Percentiles rank a stretch among this genome's conserved stretches.
Evolutionary conservation across 2,888 invertebrate genomes (phyloP).

Genomic region (Campoplex capitator): DNA sequence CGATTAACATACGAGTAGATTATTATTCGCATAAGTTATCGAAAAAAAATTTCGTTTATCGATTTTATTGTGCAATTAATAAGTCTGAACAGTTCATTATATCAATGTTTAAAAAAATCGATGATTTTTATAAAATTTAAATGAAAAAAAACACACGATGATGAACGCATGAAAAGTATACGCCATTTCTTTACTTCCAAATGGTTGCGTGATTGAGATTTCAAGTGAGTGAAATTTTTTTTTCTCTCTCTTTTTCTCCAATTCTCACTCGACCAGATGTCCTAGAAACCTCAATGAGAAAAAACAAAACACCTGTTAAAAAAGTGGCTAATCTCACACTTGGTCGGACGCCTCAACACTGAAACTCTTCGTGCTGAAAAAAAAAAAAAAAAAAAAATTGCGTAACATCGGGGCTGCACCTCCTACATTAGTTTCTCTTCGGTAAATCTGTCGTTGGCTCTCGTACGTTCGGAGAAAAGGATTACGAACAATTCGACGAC

Average conservation of each 20-base stretch:
- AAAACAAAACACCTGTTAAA: background rate
- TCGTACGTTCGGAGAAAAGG: slow-evolving; percentile 20
- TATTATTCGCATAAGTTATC: background rate
- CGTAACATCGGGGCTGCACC: slow-evolving; percentile 50
- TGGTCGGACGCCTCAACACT: background rate
- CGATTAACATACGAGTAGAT: background rate
- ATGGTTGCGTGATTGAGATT: slow-evolving; percentile 6
- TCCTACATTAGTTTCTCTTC: slow-evolving; percentile 46
- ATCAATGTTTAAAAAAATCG: background rate
- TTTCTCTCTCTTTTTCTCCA: background rate
- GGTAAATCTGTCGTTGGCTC: background rate
- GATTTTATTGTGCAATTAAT: background rate
- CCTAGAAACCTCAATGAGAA: slow-evolving; percentile 3
- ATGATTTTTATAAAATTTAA: background rate
- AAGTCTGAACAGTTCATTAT: background rate
- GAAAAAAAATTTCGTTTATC: background rate
- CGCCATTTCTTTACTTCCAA: background rate
- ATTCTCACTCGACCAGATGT: background rate
- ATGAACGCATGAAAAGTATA: background rate
- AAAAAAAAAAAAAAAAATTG: slow-evolving; percentile 4
- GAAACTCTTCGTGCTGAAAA: slow-evolving; percentile 1
- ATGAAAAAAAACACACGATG: background rate
- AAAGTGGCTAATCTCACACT: slow-evolving; percentile 1
- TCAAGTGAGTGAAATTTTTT: background rate
- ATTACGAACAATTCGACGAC: slow-evolving; percentile 21